Conservation (phyloP, 1,140 invertebrate genomes). For the Eumaeus atala region DNA sequence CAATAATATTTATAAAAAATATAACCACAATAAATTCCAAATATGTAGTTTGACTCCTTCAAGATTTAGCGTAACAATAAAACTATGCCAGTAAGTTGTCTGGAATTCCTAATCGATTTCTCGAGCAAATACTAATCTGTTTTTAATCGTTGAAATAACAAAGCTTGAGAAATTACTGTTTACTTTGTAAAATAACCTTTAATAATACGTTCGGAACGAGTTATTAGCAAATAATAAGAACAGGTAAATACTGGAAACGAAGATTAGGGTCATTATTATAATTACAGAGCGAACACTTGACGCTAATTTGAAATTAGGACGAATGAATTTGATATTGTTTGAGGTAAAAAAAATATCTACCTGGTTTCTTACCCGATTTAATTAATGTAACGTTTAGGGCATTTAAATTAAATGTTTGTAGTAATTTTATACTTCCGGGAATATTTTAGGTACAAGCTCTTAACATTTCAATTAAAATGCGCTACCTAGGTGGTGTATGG, state of each 20-base stretch:
- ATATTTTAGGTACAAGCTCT: background rate
- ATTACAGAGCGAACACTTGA: slow-evolving; percentile 60
- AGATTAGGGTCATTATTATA: slow-evolving; percentile 61
- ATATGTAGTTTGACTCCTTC: background rate
- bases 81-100: slow-evolving; percentile 39
- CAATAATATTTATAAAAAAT: too few relatives aligned
- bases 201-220: slow-evolving; percentile 32
- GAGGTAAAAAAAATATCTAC: background rate
- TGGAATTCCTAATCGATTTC: slow-evolving; percentile 40
- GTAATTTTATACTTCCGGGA: background rate
- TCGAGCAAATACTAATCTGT: slow-evolving; percentile 44
- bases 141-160: slow-evolving; percentile 53
- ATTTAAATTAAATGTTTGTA: background rate
- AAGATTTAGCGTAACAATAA: slow-evolving; percentile 51
- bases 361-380: slow-evolving; percentile 1
- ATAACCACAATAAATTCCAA: too few relatives aligned
- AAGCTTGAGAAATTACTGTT: slow-evolving; percentile 33
- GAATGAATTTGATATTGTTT: slow-evolving; percentile 26
- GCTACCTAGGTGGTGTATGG: slow-evolving; percentile 3
- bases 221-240: slow-evolving; percentile 53
- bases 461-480: background rate
- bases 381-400: background rate
- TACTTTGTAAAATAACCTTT: slow-evolving; percentile 36
- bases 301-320: slow-evolving; percentile 41
- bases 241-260: slow-evolving; percentile 55